Conservation (phyloP, 2,113 vertebrate species). For the Lonchura striata region DNA sequence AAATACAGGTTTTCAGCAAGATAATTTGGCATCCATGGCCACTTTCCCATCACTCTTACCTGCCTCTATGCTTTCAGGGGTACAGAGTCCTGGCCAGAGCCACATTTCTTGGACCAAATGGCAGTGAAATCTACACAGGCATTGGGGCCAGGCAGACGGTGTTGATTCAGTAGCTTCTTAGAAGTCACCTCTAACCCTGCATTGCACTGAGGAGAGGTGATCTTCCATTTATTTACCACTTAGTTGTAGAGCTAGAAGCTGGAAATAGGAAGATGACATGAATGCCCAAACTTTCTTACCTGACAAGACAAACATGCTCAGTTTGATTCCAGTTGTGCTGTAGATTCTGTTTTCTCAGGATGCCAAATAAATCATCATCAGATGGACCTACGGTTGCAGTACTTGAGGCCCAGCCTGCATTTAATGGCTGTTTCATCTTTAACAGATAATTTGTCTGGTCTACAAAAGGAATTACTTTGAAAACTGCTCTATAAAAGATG, state of each 20-base stretch:
- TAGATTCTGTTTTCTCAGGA: not conserved
- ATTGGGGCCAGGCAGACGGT: not conserved
- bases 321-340: not conserved
- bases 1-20: not conserved
- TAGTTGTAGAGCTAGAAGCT: not conserved
- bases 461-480: conserved; percentile 19
- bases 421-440: conserved; percentile 19
- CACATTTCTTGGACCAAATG: not conserved
- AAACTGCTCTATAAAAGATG: conserved; percentile 34
- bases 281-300: conserved; percentile 52
- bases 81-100: not conserved
- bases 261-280: not conserved
- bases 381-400: not conserved
- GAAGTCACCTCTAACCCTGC: not conserved
- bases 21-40: not conserved
- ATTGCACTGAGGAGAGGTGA: not conserved
- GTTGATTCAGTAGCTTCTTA: not conserved
- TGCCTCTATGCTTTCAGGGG: not conserved
- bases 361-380: not conserved
- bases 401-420: not conserved
- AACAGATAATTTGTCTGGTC: not conserved
- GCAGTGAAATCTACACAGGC: not conserved
- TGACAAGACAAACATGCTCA: conserved; percentile 38
- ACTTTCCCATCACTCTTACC: not conserved
- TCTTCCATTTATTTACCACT: conserved; percentile 1